Evolutionary conservation across 2,888 invertebrate genomes (phyloP), one percentile per base, ranked within the genome.

Genomic region (Dasysyrphus albostriatus): DNA sequence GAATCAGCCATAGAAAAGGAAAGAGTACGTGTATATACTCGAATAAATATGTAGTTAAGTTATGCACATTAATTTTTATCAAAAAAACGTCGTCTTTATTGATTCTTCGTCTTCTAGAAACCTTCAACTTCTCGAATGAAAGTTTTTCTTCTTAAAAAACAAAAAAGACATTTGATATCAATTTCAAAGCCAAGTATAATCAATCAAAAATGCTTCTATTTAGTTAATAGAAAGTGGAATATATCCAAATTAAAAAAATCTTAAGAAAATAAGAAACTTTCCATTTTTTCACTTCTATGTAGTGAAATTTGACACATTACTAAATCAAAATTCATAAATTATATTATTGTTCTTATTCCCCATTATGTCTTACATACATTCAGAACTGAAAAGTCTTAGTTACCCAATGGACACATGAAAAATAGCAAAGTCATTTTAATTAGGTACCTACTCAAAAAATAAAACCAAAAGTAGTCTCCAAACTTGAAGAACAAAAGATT

Each of bases 381-480:
- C 16, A 16, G 8, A 10, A 58, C 16, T 58, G 8, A 32, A 56
- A 56, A 34, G 8, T 16, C 16, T 6, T 10, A 58, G 6, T 37
- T 10, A 56, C 16, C n/a, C 51, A 24, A 32, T 32, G 32, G n/a
- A 8, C 32, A 14, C n/a, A 54, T 24, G 4, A 14, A 29, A 29
- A 54, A 29, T 14, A 7, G 24, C 29, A 12, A 2, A 14, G 14
- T 14, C 54, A 29, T 29, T 29, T 54, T 56, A n/a, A 56, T 56
- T 42, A 12, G 34, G 34, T 24, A 54, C 14, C 16, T 10, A 58
- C 4, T 6, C 34, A 56, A n/a, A n/a, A 14, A 58, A n/a, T 58
- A 58, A 58, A 34, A 58, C n/a, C n/a, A 58, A 58, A 58, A 34
- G 37, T 58, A 37, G 58, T 59, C 59, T 58, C 58, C 58, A 58